These are phyloP conservation scores for Caenorhabditis sinica DNA, from an alignment of 2,888 invertebrate genomes.

Conservation along the genomic window DNA sequence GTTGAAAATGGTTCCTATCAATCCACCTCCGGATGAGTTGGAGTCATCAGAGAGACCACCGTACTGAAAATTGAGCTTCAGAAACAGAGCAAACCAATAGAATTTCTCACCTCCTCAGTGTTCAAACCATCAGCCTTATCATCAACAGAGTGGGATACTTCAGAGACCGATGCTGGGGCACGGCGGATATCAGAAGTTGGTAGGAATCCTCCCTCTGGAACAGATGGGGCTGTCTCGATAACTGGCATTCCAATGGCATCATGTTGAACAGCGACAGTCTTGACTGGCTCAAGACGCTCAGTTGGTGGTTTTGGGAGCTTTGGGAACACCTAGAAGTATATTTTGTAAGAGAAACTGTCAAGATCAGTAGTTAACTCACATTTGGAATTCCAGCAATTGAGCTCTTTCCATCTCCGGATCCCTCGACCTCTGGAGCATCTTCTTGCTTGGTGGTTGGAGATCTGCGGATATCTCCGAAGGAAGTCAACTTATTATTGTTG, in stretches of 20 bases:
- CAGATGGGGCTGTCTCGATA: slow-evolving; percentile 71
- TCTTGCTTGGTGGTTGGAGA: slow-evolving; percentile 63
- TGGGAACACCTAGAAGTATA: slow-evolving; percentile 76
- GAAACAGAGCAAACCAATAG: no score
- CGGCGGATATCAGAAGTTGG: slow-evolving; percentile 76
- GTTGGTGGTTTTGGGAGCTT: slow-evolving; percentile 81
- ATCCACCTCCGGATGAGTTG: slow-evolving; percentile 78
- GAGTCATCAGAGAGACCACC: slow-evolving; percentile 81
- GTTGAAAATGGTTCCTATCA: slow-evolving; percentile 83
- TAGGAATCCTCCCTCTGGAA: slow-evolving; percentile 83
- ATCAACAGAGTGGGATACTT: slow-evolving; percentile 73
- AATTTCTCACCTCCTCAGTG: slow-evolving; percentile 66
- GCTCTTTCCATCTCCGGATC: slow-evolving; percentile 77
- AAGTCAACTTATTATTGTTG: slow-evolving; percentile 77
- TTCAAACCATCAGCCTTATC: slow-evolving; percentile 65
- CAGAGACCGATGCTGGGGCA: slow-evolving; percentile 80
- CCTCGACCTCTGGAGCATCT: slow-evolving; percentile 69
- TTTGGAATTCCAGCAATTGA: slow-evolving; percentile 84
- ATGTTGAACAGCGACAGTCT: slow-evolving; percentile 36
- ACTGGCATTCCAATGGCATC: slow-evolving; percentile 66
- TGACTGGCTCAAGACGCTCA: slow-evolving; percentile 53
- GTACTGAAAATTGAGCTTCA: slow-evolving; percentile 71
- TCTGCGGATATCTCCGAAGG: slow-evolving; percentile 75
- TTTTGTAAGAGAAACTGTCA: not conserved
- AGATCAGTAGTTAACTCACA: slow-evolving; percentile 39